Base-by-base conservation (phyloP, 2,888 invertebrate species). In the Agonopterix heracliana region DNA sequence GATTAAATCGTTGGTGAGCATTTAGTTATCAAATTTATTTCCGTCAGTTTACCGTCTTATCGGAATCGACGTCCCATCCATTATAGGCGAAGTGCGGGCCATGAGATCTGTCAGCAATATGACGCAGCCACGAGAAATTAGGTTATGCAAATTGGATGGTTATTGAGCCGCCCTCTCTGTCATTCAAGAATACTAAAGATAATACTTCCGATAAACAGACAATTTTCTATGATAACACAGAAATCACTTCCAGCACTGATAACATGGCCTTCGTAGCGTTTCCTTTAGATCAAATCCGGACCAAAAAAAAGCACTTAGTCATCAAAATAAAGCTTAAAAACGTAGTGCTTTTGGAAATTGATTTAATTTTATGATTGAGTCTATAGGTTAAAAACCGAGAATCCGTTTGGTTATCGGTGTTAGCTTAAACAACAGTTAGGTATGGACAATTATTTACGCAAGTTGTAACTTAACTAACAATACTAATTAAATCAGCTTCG, bases 91-190 rank as follows among this genome's bases (percentile, higher is more conserved):
- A 60, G 64, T 63, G 63, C 58, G 64, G 63, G 56, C 64, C 62
- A 57, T 66, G 60, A 68, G 73, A 74, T 72, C 71, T 74, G 73
- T 75, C 76, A 74, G 76, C 68, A 70, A 77, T 78, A 74, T 75
- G 73, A 77, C 68, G 73, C 71, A 72, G 67, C 67, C 70, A 71
- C 71, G 65, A 71, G 60, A 71, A 81, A 81, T 81, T 78, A 79
- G 74, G 74, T 74, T 80, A 81, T 81, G 80, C 68, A 80, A 81
- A 81, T 80, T 74, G 65, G 68, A 73, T 67, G 73, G 72, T 70
- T 75, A 78, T 73, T 71, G 71, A 73, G 69, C 67, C 61, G 57
- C 62, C 58, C 60, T 60, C 65, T 63, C 64, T 66, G 71, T 67
- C 64, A 64, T 69, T 67, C 64, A 67, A 68, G 71, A 67, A 69